Conservation (phyloP, 1,140 invertebrate species). For the Pseudomyrmex dendroicus region DNA sequence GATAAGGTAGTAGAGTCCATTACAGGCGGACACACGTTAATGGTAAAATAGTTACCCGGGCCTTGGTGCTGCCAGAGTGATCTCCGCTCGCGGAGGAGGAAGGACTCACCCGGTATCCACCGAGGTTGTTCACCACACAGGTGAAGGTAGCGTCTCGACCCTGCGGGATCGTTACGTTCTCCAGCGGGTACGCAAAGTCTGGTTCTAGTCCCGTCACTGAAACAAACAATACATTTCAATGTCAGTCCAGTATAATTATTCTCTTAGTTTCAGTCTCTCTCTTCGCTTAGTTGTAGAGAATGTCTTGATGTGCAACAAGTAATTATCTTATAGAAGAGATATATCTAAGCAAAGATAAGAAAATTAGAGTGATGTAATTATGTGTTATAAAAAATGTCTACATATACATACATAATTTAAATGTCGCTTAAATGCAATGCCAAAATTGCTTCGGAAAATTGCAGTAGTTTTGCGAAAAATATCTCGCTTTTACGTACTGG, state of each 20-base stretch:
- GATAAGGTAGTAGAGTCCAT: slow-evolving; percentile 79
- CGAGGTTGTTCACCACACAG: slow-evolving; percentile 95
- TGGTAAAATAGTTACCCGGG: slow-evolving; percentile 83
- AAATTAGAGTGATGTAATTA: background rate
- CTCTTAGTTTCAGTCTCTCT: too few species aligned
- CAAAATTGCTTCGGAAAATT: slow-evolving; percentile 19
- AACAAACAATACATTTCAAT: slow-evolving; percentile 70
- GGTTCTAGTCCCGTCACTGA: slow-evolving; percentile 90
- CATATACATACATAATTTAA: background rate
- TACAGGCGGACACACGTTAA: slow-evolving; percentile 82
- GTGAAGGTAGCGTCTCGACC: slow-evolving; percentile 95
- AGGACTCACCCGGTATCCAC: slow-evolving; percentile 96
- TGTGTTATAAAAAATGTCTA: background rate
- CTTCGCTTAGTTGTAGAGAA: background rate
- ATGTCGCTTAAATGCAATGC: background rate
- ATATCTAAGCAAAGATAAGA: background rate
- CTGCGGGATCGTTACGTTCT: slow-evolving; percentile 94
- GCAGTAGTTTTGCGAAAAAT: slow-evolving; percentile 40
- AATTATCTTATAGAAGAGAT: too few species aligned
- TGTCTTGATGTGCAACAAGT: too few species aligned
- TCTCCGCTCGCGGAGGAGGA: slow-evolving; percentile 88
- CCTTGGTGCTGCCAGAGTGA: slow-evolving; percentile 87
- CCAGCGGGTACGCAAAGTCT: slow-evolving; percentile 93
- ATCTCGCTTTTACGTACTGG: slow-evolving; percentile 36
- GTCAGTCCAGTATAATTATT: background rate